Base-by-base conservation (phyloP, 2,113 vertebrate species). In the Mola mola region DNA sequence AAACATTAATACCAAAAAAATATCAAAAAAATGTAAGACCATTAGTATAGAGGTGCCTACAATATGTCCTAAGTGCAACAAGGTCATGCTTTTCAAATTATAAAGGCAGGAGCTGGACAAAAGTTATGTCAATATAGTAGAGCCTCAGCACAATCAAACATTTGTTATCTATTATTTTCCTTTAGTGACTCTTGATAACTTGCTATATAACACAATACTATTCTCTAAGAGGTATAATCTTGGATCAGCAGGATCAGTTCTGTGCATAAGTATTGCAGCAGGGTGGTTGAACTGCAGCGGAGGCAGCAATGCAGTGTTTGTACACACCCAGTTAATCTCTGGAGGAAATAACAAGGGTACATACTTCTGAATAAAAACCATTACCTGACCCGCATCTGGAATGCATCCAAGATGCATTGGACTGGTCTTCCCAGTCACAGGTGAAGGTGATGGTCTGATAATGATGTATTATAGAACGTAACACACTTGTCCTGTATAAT, bases 211-310 rank as follows among this genome's bases (percentile, higher is more conserved):
- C 72, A 51, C 28, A 52, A n/a, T n/a, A n/a, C n/a, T n/a, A n/a
- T n/a, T n/a, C n/a, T n/a, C n/a, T 70, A 77, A 71, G 61, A 60
- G 52, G 51, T 56, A 56, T 70, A 64, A 66, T 77, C 73, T 71
- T 63, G 28, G 57, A 52, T 70, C 78, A 70, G 64, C 41, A 10
- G 77, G 60, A 21, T 57, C 21, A 46, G 66, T 67, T 72, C 49
- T 59, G 57, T 56, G 42, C 71, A 78, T 78, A 74, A 82, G 74
- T 83, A 80, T 74, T 83, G 57, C 19, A 83, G 51, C 56, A 83
- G 61, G 69, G 40, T 6, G 51, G 43, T 38, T 75, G 50, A 44
- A 59, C 51, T 66, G 69, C 58, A 71, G 77, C 77, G 67, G 70
- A 80, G 53, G 57, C 66, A 80, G 61, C 65, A 70, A 37, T 41